Conservation (phyloP, 2,113 vertebrate genomes). For the Muntiacus reevesi region DNA sequence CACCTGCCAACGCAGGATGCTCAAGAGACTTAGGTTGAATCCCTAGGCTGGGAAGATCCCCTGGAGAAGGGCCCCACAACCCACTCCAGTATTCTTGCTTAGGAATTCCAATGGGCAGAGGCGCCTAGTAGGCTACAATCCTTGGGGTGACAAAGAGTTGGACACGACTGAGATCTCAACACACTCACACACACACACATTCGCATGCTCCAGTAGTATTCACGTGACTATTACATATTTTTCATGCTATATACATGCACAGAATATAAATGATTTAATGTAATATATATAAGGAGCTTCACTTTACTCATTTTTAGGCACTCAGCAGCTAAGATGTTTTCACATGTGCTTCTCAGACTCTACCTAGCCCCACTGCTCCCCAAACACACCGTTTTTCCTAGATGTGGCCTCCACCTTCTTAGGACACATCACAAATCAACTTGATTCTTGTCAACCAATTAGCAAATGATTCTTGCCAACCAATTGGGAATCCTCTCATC, state of each 20-base stretch:
- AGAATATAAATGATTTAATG: neutral
- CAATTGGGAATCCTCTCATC: neutral
- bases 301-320: too few relatives aligned
- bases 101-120: neutral
- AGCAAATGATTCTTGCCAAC: neutral
- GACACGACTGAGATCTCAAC: neutral
- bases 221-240: neutral
- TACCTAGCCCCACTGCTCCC: rapidly evolving
- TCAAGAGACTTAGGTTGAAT: neutral
- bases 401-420: neutral
- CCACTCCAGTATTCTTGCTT: neutral
- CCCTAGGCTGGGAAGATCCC: neutral
- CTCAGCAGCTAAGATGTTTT: neutral
- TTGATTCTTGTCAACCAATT: neutral
- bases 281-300: neutral
- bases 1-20: neutral
- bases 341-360: neutral
- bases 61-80: neutral
- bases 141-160: neutral
- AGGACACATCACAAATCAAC: neutral
- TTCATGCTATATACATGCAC: neutral
- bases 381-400: neutral
- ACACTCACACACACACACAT: neutral
- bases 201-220: neutral
- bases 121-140: neutral